Conservation (phyloP, 2,113 vertebrate genomes). For the Equus przewalskii region DNA sequence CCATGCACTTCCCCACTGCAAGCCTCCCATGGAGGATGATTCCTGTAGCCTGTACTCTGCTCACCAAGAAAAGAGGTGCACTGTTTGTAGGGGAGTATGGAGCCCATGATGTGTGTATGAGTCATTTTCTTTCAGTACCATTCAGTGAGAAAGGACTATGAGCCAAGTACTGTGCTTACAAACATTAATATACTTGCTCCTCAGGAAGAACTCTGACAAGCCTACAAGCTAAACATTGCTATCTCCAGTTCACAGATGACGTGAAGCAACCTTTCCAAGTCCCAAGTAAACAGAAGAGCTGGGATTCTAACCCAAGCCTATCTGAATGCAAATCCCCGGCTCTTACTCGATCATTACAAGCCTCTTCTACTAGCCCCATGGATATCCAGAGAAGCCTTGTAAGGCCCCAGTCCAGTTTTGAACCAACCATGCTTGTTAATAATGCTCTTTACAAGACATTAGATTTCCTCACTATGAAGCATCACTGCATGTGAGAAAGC, state of each 20-base stretch:
- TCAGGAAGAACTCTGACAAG: background rate
- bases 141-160: background rate
- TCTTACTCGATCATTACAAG: background rate
- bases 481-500: slow-evolving; percentile 5
- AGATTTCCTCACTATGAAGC: slow-evolving; percentile 34
- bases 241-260: background rate
- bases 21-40: background rate
- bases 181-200: background rate
- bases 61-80: background rate
- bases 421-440: slow-evolving; percentile 45
- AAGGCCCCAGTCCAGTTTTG: background rate
- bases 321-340: background rate
- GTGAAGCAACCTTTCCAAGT: background rate
- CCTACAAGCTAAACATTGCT: background rate
- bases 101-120: too few relatives aligned
- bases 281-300: background rate
- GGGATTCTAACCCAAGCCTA: background rate
- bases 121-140: background rate
- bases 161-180: background rate
- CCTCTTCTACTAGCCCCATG: background rate
- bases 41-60: background rate
- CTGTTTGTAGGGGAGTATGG: background rate
- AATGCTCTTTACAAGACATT: slow-evolving; percentile 2
- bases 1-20: background rate
- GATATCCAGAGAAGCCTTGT: background rate